Evolutionary conservation across 30 jellyfish, hydroid and myxozoan species (phyloP).

Genomic region (Pseudorhiza aurosa): DNA sequence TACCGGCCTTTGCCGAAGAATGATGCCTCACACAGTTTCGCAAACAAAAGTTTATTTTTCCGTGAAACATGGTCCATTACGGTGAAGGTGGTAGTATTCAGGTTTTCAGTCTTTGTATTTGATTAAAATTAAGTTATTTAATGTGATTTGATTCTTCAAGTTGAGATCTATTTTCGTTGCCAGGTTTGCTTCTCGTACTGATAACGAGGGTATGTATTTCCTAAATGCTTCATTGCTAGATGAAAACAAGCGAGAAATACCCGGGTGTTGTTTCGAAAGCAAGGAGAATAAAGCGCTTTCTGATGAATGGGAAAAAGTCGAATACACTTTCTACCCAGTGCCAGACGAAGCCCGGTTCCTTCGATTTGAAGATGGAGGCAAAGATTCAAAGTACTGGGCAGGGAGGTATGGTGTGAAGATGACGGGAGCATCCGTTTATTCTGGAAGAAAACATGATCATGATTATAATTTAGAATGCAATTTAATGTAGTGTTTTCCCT

Average conservation of each 20-base stretch:
- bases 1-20: too few species aligned
- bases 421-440: constrained; percentile 66
- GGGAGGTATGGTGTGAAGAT: constrained; percentile 60
- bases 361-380: constrained; percentile 62
- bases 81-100: too few species aligned
- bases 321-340: constrained; percentile 30
- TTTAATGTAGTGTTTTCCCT: background rate
- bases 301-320: constrained; percentile 57
- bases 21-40: too few species aligned
- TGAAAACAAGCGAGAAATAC: constrained; percentile 13
- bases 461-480: background rate
- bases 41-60: too few species aligned
- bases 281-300: constrained; percentile 3
- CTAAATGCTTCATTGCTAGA: constrained; percentile 7
- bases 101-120: too few species aligned
- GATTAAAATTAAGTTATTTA: too few species aligned
- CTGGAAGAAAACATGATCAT: constrained; percentile 18
- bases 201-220: constrained; percentile 29
- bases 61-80: too few species aligned
- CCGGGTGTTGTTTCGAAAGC: constrained; percentile 16
- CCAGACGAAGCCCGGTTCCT: constrained; percentile 54
- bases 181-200: constrained; percentile 61
- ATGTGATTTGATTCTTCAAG: too few species aligned
- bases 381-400: constrained; percentile 31
- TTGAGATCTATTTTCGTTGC: background rate